Percentiles rank a stretch among this genome's conserved stretches.
phyloP scores from a whole-genome alignment of 1,140 invertebrate species.

The Anadara kagoshimensis region DNA sequence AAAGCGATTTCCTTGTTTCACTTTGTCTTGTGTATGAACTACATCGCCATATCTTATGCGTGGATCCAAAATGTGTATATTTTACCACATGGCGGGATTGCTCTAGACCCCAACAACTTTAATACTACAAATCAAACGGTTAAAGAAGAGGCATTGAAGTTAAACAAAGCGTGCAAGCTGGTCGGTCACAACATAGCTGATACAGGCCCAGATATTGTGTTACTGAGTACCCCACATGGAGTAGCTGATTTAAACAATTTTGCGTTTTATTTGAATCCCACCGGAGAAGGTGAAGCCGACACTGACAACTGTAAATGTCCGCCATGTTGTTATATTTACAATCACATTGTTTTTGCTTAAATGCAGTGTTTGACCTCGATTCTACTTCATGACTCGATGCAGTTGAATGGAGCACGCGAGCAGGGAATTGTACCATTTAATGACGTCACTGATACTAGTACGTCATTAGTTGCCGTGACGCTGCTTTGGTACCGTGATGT shows the following conservation, averaged over 20 bases:
- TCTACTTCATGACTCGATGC: too few species aligned
- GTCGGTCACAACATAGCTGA: conserved; percentile 39
- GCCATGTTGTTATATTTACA: conserved; percentile 54
- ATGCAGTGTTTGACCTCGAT: too few species aligned
- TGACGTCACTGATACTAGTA: too few species aligned
- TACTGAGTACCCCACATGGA: conserved; percentile 56
- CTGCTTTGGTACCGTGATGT: too few species aligned
- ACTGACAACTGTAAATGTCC: conserved; percentile 57
- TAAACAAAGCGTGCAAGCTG: conserved; percentile 39
- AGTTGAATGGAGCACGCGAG: too few species aligned
- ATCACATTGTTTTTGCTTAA: too few species aligned
- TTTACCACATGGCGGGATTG: conserved; percentile 53
- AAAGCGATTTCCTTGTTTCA: too few species aligned
- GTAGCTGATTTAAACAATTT: conserved; percentile 51
- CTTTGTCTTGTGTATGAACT: too few species aligned
- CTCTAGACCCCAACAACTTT: conserved; percentile 47
- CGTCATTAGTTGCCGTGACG: too few species aligned
- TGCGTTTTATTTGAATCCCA: conserved; percentile 50
- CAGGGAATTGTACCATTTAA: too few species aligned
- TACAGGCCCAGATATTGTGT: conserved; percentile 43
- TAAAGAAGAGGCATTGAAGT: conserved; percentile 39
- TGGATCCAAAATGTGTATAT: too few species aligned
- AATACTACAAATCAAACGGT: conserved; percentile 53
- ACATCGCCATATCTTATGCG: too few species aligned
- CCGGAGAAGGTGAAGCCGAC: conserved; percentile 42